Evolutionary conservation across 92 coral and sea anemone species (phyloP).

Genomic region (Metridium senile): DNA sequence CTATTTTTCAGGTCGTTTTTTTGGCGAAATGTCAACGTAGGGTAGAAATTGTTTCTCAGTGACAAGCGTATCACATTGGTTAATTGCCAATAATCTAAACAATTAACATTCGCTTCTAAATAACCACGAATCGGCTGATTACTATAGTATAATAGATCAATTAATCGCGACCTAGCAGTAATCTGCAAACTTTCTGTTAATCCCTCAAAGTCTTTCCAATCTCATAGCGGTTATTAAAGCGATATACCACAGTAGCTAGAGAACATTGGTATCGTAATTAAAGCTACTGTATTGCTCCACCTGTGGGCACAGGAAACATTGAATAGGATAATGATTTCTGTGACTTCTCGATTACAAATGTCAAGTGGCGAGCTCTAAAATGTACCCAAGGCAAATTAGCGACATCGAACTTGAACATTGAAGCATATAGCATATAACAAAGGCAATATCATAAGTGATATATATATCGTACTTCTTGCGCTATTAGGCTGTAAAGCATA

Average conservation of each 20-base stretch:
- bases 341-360: background rate
- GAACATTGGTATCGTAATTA: background rate
- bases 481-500: background rate
- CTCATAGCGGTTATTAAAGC: background rate
- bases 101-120: background rate
- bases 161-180: background rate
- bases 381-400: conserved; percentile 22
- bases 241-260: background rate
- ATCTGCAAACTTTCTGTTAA: conserved; percentile 1
- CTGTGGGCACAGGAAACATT: conserved; percentile 5
- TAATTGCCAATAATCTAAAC: conserved; percentile 5
- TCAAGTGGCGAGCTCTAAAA: conserved; percentile 16
- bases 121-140: conserved; percentile 9
- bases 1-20: background rate
- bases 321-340: conserved; percentile 1
- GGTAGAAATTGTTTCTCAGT: background rate
- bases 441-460: background rate
- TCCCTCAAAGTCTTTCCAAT: conserved; percentile 4
- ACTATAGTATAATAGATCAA: conserved; percentile 4
- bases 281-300: background rate
- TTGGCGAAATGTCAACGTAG: background rate
- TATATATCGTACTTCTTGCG: background rate
- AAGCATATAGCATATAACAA: background rate
- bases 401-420: conserved; percentile 6
- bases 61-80: conserved; percentile 2